Base-by-base conservation (phyloP, 2,113 vertebrate genomes). In the Notechis scutatus region DNA sequence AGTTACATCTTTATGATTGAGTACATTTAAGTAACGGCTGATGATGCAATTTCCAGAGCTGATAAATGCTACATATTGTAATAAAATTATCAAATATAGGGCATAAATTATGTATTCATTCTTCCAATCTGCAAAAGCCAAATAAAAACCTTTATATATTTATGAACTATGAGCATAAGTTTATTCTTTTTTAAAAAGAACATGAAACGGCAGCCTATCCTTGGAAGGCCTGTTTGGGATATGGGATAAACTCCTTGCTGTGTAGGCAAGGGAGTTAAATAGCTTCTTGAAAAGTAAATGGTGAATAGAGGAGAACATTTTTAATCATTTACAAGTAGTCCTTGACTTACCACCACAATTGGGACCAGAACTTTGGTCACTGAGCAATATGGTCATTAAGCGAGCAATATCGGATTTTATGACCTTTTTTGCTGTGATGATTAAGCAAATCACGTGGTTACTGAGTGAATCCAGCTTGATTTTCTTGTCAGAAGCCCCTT, bases 141-240 rank as follows among this genome's bases (percentile, higher is more conserved):
- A 93, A 93, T 93, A 90, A 93, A 92, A 86, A 54, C n/a, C 23
- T 21, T 90, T 89, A 90, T 93, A 86, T 93, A 90, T 90, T 90
- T 90, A 90, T 87, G 74, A 54, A 61, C n/a, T 29, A 56, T 92
- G 81, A 47, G 50, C n/a, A 18, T 64, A 81, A 45, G 85, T 86
- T 93, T 57, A 59, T 87, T 93, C 29, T 64, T 64, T 54, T 52
- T 21, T 42, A 50, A 47, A 34, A 14, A 54, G 26, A 61, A 11
- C 26, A n/a, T 14, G 4, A 59, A 39, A 45, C 20, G 59, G 26
- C 20, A 14, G 5, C 21, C 12, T 81, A 81, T 42, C 34, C 20
- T 81, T 10, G 18, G 69, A 21, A 81, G 34, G 18, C 18, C 34
- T 81, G 6, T 81, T 81, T 3, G 18, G 74, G 74, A 42, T 42